Conservation (phyloP, 2,797 vertebrate genomes). For the Echeneis naucrates region DNA sequence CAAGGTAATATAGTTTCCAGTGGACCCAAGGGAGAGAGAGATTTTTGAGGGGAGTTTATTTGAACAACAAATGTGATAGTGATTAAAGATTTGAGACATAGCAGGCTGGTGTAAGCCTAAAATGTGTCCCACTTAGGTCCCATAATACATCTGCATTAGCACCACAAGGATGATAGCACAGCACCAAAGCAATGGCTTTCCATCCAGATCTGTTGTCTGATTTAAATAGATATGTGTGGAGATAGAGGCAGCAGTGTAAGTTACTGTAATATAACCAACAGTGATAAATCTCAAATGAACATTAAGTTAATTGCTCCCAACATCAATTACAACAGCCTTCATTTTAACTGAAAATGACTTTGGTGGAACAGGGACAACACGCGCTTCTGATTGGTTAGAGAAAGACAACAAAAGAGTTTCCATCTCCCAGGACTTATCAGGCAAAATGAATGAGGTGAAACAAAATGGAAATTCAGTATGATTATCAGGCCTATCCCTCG, state of each 20-base stretch:
- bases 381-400: neutral
- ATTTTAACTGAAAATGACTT: neutral
- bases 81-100: neutral
- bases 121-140: neutral
- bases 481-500: no score
- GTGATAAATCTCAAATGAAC: neutral
- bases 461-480: no score
- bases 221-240: neutral
- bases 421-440: no score
- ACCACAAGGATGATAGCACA: neutral
- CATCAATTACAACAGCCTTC: neutral
- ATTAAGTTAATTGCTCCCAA: neutral
- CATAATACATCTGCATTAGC: neutral
- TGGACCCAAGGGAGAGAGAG: neutral
- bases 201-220: neutral
- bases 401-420: no score
- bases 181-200: neutral
- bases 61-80: no score
- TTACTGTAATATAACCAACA: neutral
- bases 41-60: neutral
- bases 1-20: neutral
- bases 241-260: neutral
- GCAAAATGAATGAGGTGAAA: no score
- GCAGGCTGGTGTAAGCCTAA: neutral
- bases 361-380: neutral